phyloP scores from a whole-genome alignment of 2,797 vertebrate genomes.

The Typhlichthys eigenmanni region DNA sequence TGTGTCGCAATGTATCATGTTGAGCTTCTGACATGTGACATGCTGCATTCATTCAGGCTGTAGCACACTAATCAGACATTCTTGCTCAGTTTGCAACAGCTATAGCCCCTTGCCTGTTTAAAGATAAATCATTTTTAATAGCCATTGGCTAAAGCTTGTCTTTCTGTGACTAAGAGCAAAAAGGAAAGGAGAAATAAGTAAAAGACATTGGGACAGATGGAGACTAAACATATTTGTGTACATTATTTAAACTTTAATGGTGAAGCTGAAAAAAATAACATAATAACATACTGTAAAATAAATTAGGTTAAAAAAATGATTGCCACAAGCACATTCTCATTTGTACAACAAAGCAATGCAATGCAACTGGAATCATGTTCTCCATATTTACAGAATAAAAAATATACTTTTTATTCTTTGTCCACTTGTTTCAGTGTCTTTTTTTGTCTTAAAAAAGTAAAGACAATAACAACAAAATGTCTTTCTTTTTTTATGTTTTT shows the following conservation, averaged over 20 bases:
- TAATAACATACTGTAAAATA: constrained; percentile 85
- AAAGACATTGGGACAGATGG: constrained; percentile 15
- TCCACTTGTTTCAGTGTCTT: constrained; percentile 77
- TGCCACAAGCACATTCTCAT: constrained; percentile 85
- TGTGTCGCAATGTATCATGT: too few species aligned
- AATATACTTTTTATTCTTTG: constrained; percentile 78
- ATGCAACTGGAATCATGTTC: constrained; percentile 69
- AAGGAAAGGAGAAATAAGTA: not conserved
- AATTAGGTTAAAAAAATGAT: constrained; percentile 88
- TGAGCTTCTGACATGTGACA: too few species aligned
- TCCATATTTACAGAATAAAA: constrained; percentile 80
- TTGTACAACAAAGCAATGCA: constrained; percentile 84
- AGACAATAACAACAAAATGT: constrained; percentile 58
- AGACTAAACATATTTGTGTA: constrained; percentile 58
- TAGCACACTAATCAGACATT: too few species aligned
- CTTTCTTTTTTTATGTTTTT: constrained; percentile 21
- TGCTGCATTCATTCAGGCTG: too few species aligned
- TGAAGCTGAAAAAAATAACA: constrained; percentile 70
- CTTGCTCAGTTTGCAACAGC: too few species aligned
- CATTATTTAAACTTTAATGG: constrained; percentile 81
- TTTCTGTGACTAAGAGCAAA: too few species aligned
- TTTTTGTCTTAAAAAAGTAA: constrained; percentile 60
- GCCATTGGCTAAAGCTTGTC: too few species aligned
- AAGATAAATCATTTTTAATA: too few species aligned
- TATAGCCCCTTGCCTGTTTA: too few species aligned